Evolutionary conservation across 35 echinoderm and acorn worm species (phyloP), one percentile per base, ranked within the genome.

Genomic region (Eucidaris tribuloides): DNA sequence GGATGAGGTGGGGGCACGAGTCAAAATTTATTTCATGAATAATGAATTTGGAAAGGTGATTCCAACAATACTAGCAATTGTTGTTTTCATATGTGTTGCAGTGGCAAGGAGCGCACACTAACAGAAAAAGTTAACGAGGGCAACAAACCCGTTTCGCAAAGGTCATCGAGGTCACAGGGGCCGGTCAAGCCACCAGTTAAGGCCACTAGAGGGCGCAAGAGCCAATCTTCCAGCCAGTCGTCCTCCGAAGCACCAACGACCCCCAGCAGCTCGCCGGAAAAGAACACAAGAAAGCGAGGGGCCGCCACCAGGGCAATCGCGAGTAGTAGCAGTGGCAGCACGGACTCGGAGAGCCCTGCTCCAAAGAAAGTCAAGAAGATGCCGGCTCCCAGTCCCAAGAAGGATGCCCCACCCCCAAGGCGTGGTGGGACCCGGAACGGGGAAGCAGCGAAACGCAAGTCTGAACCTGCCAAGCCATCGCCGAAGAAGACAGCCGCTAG

Each of bases 101-200:
- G n/a, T n/a, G n/a, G n/a, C n/a, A 74, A 74, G 68, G 68, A 74
- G 9, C 68, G 44, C 44, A 33, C 68, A 38, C 68, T 74, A n/a
- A 74, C 38, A 44, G 68, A 74, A n/a, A 74, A 74, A 40, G 37
- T 74, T 22, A 74, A 74, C 24, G 68, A 74, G 37, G 68, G 68
- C 68, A 74, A 74, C 37, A 74, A 74, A n/a, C 68, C 68, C 7
- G 44, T 40, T 40, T 41, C 68, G 24, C 35, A 40, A 3, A 74
- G 68, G 34, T 14, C 34, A 44, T 74, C 68, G 44, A 74, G 68
- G 68, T 74, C 68, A 74, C 29, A 74, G 68, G 3, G 44, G 11
- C 35, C 38, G 38, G 68, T 44, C 68, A 74, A 74, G 44, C 15
- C 68, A 33, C 7, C 11, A 0, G 38, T 40, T 42, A 31, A 74